phyloP scores from a whole-genome alignment of 1,140 invertebrate genomes.

The Caenorhabditis elegans region DNA sequence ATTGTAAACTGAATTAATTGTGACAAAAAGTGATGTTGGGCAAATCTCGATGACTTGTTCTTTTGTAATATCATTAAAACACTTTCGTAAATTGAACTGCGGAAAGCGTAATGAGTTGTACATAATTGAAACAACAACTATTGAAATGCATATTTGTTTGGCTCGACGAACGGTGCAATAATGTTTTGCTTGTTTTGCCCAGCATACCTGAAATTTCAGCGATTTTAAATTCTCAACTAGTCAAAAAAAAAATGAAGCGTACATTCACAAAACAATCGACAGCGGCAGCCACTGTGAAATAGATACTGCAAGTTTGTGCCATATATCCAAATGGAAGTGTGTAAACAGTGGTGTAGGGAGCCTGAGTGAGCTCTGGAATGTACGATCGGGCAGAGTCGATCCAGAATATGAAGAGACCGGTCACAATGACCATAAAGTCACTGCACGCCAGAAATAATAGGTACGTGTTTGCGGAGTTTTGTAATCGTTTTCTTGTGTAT shows the following conservation, averaged over 20 bases:
- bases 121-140: constrained; percentile 59
- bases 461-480: constrained; percentile 63
- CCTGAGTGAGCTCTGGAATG: constrained; percentile 58
- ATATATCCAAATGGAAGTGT: constrained; percentile 62
- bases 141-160: constrained; percentile 50
- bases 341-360: constrained; percentile 65
- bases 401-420: constrained; percentile 66
- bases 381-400: constrained; percentile 64
- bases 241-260: constrained; percentile 7
- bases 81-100: constrained; percentile 63
- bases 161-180: constrained; percentile 61
- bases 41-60: constrained; percentile 65
- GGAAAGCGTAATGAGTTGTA: constrained; percentile 65
- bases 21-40: constrained; percentile 62
- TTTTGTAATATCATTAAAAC: constrained; percentile 63
- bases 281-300: constrained; percentile 66
- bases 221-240: neutral
- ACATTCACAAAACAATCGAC: constrained; percentile 64
- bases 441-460: constrained; percentile 58
- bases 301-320: constrained; percentile 64
- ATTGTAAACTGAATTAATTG: constrained; percentile 64
- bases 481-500: constrained; percentile 56
- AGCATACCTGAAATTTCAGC: constrained; percentile 56
- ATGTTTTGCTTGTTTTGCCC: constrained; percentile 36
- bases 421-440: constrained; percentile 64